Evolutionary conservation across 2,888 invertebrate species (phyloP), one percentile per base, ranked within the genome.

Genomic region (Mesorhabditis belari): DNA sequence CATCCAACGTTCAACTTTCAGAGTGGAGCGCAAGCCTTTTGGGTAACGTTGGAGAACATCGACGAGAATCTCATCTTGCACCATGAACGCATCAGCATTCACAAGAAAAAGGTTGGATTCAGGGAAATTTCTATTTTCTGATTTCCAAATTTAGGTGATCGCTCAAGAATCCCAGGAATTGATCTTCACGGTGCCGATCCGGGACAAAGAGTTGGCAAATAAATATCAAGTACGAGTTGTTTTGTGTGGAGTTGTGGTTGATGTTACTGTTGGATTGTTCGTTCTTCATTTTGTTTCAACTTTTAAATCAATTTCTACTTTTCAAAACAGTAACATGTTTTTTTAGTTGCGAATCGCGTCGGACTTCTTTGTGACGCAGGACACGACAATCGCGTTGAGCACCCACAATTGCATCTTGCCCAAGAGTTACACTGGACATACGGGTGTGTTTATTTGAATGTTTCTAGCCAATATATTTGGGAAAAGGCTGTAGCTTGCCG

Each of bases 1-100:
- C 53, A 58, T 63, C 79, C 73, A 87, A 91, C n/a, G n/a, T n/a
- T n/a, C n/a, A n/a, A n/a, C n/a, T 55, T 93, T 94, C 80, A 90
- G 92, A 0, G 88, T 88, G 81, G 23, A 87, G 87, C 0, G 0
- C 92, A 95, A 82, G 87, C 90, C 0, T 99, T 93, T 83, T 96
- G 93, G 90, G 87, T 98, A 63, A 95, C 96, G 92, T 90, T 99
- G 28, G 95, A 96, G 82, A 95, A 98, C 83, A 90, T 94, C 0
- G 90, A 91, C 49, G 89, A 87, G 57, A 92, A 95, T 81, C 88
- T 88, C 71, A 94, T 98, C 82, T 93, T 96, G 82, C 96, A 99
- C 82, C 90, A 90, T 59, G 98, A 99, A 82, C 89, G 90, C 77
- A 90, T 95, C 81, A 87, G 89, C 23, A 84, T 93, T 28, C 88